Percentiles rank a stretch among this genome's conserved stretches.
These are phyloP conservation scores for Lepidurus apus DNA, from an alignment of 1,140 invertebrate genomes.

Conservation along the genomic window DNA sequence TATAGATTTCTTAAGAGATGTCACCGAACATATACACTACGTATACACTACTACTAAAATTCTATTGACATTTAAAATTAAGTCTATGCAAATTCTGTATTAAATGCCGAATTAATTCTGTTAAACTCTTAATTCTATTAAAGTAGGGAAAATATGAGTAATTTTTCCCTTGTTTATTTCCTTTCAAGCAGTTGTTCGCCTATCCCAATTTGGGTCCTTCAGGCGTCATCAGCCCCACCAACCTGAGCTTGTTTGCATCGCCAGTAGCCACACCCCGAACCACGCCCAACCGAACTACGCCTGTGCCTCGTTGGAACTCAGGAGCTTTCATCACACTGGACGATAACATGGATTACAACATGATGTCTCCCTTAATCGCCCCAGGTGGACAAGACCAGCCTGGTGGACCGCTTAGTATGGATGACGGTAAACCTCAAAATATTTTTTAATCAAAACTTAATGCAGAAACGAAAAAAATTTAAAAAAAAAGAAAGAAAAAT, in stretches of 20 bases:
- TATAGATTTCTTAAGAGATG: too few species aligned
- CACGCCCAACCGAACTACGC: conserved; percentile 45
- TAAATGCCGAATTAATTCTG: too few species aligned
- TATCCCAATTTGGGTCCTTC: conserved; percentile 69
- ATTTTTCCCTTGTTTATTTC: conserved; percentile 10
- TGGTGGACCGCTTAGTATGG: conserved; percentile 62
- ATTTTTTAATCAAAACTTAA: conserved; percentile 23
- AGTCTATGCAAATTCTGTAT: too few species aligned
- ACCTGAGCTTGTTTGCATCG: conserved; percentile 79
- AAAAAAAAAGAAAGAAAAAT: not conserved
- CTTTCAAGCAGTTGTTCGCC: conserved; percentile 70
- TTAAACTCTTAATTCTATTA: not conserved
- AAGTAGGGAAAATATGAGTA: not conserved
- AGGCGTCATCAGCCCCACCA: conserved; percentile 84
- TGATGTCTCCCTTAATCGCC: conserved; percentile 69
- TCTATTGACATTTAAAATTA: too few species aligned
- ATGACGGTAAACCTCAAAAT: conserved; percentile 53
- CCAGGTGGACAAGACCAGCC: conserved; percentile 53
- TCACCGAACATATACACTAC: too few species aligned
- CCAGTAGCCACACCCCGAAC: conserved; percentile 65
- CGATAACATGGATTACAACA: conserved; percentile 80
- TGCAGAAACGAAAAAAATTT: too few species aligned
- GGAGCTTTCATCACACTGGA: conserved; percentile 79
- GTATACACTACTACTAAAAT: too few species aligned
- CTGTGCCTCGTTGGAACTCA: conserved; percentile 73